phyloP scores from a whole-genome alignment of 2,888 invertebrate genomes.

The Neoascia interrupta region DNA sequence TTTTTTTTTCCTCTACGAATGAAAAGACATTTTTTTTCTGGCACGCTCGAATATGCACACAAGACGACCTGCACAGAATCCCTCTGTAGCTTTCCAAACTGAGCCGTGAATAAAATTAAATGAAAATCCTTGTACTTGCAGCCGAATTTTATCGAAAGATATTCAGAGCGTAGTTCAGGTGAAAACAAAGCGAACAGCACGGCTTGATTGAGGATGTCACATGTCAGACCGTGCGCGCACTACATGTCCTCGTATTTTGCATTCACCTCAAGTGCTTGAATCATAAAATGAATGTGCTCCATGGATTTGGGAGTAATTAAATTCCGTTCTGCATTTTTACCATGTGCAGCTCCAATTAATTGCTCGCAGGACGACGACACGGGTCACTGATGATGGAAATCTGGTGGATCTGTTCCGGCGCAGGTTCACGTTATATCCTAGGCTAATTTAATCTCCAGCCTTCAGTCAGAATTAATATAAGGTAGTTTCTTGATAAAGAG shows the following conservation, averaged over 20 bases:
- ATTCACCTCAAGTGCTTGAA: too few relatives aligned
- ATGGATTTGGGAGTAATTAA: conserved; percentile 51
- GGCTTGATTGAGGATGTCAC: too few relatives aligned
- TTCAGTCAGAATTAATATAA: too few relatives aligned
- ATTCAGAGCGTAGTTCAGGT: conserved; percentile 21
- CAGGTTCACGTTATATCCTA: too few relatives aligned
- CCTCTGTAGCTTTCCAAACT: conserved; percentile 35
- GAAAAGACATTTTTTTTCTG: conserved; percentile 29
- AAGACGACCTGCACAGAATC: background rate
- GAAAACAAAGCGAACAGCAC: conserved; percentile 36
- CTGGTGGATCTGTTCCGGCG: too few relatives aligned
- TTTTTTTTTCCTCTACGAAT: conserved; percentile 14
- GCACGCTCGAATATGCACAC: conserved; percentile 15
- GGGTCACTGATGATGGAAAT: too few relatives aligned
- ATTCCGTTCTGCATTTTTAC: conserved; percentile 29
- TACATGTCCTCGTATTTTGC: too few relatives aligned
- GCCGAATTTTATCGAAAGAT: conserved; percentile 47
- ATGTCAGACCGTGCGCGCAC: too few relatives aligned
- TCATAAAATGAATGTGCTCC: too few relatives aligned
- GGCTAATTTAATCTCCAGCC: too few relatives aligned
- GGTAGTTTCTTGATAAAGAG: too few relatives aligned
- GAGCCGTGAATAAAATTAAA: conserved; percentile 45
- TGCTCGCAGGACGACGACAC: too few relatives aligned
- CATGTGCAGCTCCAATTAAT: conserved; percentile 47
- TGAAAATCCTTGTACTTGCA: conserved; percentile 38